Conservation (phyloP, 1,140 invertebrate species). For the Mesaphorura yosii region DNA sequence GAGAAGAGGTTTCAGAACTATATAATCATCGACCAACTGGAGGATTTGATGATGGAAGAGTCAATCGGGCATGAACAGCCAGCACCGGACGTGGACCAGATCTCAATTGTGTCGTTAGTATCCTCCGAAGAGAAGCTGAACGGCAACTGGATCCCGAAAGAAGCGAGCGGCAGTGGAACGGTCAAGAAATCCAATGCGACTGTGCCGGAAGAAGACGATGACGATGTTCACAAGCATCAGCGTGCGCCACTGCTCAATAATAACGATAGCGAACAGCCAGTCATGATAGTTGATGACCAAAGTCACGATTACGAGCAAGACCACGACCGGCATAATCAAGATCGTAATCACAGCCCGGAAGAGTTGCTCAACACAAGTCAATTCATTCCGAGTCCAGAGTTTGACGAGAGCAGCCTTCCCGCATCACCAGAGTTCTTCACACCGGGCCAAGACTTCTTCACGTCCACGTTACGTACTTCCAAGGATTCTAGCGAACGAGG, state of each 20-base stretch:
- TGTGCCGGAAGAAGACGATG: conserved; percentile 5
- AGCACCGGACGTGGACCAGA: background rate
- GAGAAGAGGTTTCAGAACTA: conserved; percentile 28
- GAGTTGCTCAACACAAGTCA: background rate
- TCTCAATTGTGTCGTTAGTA: background rate
- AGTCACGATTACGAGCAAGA: background rate
- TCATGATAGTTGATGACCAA: background rate
- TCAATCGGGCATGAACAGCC: background rate
- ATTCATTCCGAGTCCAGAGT: conserved; percentile 17
- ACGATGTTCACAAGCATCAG: background rate
- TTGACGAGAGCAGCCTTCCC: conserved; percentile 13
- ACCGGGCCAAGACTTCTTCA: conserved; percentile 27
- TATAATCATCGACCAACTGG: conserved; percentile 24
- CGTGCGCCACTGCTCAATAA: conserved; percentile 1
- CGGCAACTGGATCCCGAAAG: background rate
- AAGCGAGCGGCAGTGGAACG: background rate
- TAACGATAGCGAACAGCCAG: background rate
- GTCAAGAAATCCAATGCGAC: background rate
- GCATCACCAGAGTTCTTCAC: conserved; percentile 20
- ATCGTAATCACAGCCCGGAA: background rate
- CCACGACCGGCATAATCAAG: background rate
- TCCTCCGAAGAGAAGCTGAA: background rate
- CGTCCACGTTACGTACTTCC: conserved; percentile 10
- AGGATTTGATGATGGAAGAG: conserved; percentile 31
- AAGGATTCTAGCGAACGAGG: too few relatives aligned